Evolutionary conservation across 2,797 vertebrate genomes (phyloP), one percentile per base, ranked within the genome.

Genomic region (Fistularia tabacaria): DNA sequence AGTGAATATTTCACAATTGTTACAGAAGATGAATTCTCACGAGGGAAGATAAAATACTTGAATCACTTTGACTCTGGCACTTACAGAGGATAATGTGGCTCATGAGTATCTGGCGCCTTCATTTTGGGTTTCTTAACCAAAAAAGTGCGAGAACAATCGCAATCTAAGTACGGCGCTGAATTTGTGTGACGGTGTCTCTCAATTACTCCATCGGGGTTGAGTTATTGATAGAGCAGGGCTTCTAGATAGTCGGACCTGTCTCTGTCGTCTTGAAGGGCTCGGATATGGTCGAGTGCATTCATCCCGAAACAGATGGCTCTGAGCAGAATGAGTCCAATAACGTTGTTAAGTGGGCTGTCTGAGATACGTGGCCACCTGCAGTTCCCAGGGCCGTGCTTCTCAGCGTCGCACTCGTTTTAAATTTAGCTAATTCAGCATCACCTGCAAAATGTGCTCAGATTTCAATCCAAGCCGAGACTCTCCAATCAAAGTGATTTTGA

Each of bases 261-360:
- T 74, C 66, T 57, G 14, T 10, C 7, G 13, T 60, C 48, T 58
- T 47, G 25, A 66, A 66, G 59, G 40, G 54, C 59, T 65, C 64
- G 38, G 49, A 59, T 59, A 76, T 13, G 65, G 77, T 55, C 59
- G 63, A 80, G 66, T 38, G n/a, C 60, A 73, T 67, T 65, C 76
- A 83, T 76, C 66, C 66, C 42, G 48, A 79, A n/a, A 75, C 78
- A 84, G 82, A 80, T 79, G 74, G 73, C 46, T 61, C 13, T 11
- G 51, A 76, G 68, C 62, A 58, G 14, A 74, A 66, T 38, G 60
- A 71, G 54, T 39, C 53, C 44, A 54, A 62, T 79, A 79, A 84
- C 72, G 56, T 48, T 3, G 36, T 85, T 82, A 74, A 62, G 55
- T 51, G 64, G 51, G 46, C 54, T 25, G 57, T 72, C 70, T 81